Evolutionary conservation across 2,113 vertebrate species (phyloP).

Genomic region (Lota lota): DNA sequence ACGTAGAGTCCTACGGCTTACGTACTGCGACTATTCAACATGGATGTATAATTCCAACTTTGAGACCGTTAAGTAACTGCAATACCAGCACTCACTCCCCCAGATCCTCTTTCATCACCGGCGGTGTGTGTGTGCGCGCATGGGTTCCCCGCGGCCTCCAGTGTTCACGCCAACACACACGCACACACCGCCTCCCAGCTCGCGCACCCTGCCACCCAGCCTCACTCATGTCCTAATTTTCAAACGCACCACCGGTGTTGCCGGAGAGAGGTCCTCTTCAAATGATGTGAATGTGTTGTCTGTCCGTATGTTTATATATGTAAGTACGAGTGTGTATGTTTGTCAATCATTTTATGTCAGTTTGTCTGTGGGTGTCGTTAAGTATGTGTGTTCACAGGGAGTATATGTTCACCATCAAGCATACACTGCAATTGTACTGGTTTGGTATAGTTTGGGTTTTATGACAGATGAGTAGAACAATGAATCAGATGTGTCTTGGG

Average conservation of each 20-base stretch:
- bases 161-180: neutral
- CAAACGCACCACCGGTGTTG: neutral
- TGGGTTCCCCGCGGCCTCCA: neutral
- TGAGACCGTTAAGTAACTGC: too few relatives aligned
- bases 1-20: too few relatives aligned
- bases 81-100: too few relatives aligned
- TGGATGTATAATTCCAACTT: too few relatives aligned
- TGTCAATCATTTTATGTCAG: neutral
- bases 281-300: neutral
- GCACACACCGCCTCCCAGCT: neutral
- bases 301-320: too few relatives aligned
- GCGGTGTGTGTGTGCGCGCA: too few relatives aligned
- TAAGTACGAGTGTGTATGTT: neutral
- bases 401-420: neutral
- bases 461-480: too few relatives aligned
- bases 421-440: neutral
- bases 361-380: neutral
- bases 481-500: too few relatives aligned
- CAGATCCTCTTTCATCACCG: too few relatives aligned
- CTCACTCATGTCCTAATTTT: neutral
- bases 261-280: neutral
- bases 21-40: too few relatives aligned
- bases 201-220: neutral
- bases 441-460: too few relatives aligned
- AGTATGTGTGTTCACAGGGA: neutral